Conservation (phyloP, 2,888 invertebrate genomes). For the Hartigia nigra region DNA sequence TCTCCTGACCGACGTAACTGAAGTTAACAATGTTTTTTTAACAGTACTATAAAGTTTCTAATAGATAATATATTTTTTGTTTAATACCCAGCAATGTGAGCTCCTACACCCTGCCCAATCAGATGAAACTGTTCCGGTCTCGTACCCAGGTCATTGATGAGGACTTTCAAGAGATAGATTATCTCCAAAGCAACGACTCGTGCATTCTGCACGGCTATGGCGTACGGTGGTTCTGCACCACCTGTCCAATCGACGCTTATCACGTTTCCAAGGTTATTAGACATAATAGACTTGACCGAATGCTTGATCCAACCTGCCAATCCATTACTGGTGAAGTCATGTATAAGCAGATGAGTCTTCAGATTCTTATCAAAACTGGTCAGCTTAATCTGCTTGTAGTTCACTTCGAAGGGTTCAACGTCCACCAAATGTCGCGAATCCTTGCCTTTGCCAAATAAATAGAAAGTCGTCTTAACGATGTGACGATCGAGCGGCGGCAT, state of each 20-base stretch:
- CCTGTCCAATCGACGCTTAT: constrained; percentile 69
- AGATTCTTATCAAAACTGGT: constrained; percentile 15
- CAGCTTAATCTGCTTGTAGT: constrained; percentile 17
- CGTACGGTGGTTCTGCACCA: constrained; percentile 69
- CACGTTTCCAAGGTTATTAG: constrained; percentile 61
- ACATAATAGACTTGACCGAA: constrained; percentile 32
- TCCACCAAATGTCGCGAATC: constrained; percentile 32
- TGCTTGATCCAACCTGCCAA: constrained; percentile 62
- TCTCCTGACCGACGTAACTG: constrained; percentile 63
- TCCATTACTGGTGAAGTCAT: constrained; percentile 66
- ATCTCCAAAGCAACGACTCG: constrained; percentile 70
- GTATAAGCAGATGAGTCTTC: constrained; percentile 55
- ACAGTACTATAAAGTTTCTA: background rate
- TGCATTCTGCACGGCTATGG: constrained; percentile 71
- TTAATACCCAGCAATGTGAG: constrained; percentile 67
- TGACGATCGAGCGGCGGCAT: constrained; percentile 60
- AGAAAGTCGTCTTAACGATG: constrained; percentile 63
- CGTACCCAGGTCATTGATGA: constrained; percentile 48
- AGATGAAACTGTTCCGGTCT: constrained; percentile 62
- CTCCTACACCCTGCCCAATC: constrained; percentile 69
- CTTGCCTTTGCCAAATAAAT: constrained; percentile 44
- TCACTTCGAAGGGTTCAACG: constrained; percentile 16
- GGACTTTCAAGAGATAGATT: constrained; percentile 61
- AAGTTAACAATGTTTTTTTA: background rate
- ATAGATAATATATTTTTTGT: background rate